Evolutionary conservation across 2,113 vertebrate genomes (phyloP).

Genomic region (Cyprinodon variegatus): DNA sequence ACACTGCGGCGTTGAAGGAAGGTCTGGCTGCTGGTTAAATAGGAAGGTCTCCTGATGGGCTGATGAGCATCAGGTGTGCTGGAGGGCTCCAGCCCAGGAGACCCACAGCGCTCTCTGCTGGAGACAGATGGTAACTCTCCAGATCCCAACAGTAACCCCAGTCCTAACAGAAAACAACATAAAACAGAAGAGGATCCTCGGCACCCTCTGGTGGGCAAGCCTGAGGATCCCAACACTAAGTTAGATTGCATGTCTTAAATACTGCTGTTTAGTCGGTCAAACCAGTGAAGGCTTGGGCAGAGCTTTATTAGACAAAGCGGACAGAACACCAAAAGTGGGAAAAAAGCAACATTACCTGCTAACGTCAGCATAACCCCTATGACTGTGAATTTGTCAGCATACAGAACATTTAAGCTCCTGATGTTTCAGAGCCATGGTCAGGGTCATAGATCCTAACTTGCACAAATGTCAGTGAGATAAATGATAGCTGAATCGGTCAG

Average conservation of each 20-base stretch:
- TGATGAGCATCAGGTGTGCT: no score
- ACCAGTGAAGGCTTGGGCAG: neutral
- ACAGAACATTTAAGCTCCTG: neutral
- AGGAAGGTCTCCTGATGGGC: no score
- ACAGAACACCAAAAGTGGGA: neutral
- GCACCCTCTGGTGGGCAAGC: no score
- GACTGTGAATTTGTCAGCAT: conserved; percentile 3
- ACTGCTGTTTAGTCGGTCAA: neutral
- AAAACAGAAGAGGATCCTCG: no score
- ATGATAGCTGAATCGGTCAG: conserved; percentile 10
- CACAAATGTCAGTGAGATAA: conserved; percentile 14
- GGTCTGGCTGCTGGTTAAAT: no score
- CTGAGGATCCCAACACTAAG: neutral
- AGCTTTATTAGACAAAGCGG: neutral
- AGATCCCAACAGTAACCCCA: no score
- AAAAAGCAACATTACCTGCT: neutral
- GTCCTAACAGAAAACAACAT: no score
- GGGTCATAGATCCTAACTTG: conserved; percentile 3
- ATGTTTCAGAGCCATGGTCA: conserved; percentile 13
- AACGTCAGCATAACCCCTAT: neutral
- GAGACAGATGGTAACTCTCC: no score
- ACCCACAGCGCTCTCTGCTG: no score
- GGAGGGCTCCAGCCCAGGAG: no score
- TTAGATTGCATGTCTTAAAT: neutral
- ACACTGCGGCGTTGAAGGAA: no score